phyloP scores from a whole-genome alignment of 2,113 vertebrate genomes.

The Neotoma lepida region DNA sequence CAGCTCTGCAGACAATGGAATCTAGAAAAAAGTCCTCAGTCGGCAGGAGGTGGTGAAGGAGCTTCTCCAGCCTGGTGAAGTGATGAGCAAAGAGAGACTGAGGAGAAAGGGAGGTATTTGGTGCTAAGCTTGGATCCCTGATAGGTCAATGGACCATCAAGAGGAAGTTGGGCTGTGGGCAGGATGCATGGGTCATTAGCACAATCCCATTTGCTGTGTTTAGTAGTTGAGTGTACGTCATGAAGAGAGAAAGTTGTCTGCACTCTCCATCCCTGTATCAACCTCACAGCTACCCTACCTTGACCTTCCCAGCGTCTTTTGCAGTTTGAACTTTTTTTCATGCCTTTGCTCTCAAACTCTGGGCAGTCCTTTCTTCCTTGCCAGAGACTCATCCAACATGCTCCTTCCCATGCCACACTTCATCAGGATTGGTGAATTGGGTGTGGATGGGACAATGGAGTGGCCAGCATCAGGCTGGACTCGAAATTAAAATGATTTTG shows the following conservation, averaged over 20 bases:
- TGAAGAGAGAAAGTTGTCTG: neutral
- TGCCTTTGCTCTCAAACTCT: neutral
- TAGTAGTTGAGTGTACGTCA: neutral
- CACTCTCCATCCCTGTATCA: neutral
- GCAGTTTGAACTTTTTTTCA: neutral
- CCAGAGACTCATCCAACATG: neutral
- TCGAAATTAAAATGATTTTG: neutral
- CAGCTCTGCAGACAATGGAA: neutral
- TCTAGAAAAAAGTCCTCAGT: neutral
- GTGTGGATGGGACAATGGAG: neutral
- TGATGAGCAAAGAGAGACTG: neutral
- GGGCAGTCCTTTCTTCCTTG: neutral
- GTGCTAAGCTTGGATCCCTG: neutral
- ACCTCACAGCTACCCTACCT: neutral
- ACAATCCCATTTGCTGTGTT: no score
- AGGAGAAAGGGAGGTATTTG: neutral
- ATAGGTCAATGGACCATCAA: neutral
- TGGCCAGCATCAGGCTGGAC: neutral
- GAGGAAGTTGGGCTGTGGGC: neutral
- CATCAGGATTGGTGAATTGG: no score
- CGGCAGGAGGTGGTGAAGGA: neutral
- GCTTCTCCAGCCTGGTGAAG: neutral
- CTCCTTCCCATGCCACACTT: neutral
- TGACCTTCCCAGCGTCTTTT: neutral
- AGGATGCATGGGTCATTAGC: neutral